Evolutionary conservation across 2,113 vertebrate species (phyloP), one percentile per base, ranked within the genome.

Genomic region (Solea solea): DNA sequence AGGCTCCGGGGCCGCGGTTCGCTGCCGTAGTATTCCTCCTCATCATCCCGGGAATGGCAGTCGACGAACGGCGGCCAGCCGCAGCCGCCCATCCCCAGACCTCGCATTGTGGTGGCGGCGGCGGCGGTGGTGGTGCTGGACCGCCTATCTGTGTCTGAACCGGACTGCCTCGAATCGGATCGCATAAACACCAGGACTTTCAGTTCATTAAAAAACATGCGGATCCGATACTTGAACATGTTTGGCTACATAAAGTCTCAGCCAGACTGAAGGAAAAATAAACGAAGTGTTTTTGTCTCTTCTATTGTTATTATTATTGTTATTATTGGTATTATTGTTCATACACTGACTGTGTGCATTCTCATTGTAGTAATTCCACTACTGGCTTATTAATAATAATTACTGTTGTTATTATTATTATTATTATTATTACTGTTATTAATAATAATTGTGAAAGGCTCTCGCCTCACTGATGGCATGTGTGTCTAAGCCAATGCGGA

Each of bases 151-250:
- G 93, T 84, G 92, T 95, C 95, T 86, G 94, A 91, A 77, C 93
- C 89, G 91, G 95, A 92, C 93, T 94, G 95, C 91, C 94, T 92
- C 81, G 93, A 91, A 86, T 93, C 94, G 91, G 94, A 94, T 91
- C 96, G 95, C 94, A 96, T 96, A 92, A 96, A 95, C 93, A 96
- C 95, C 94, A 97, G 93, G 88, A 97, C 95, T 90, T 97, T 97
- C 86, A 97, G 95, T 94, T 97, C 96, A 90, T 97, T 97, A 81
- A 96, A 95, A 95, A 97, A 96, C 96, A 96, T 97, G 93, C 96
- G 96, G 93, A 97, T 95, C 94, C 96, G 95, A 87, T 96, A 97
- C 93, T 97, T 97, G 91, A 97, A 96, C 96, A 97, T 97, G 92
- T 93, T 96, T 86, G 86, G 89, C 90, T 89, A 86, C 89, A 91